Base-by-base conservation (phyloP, 1,140 invertebrate genomes). In the Caerostris darwini region DNA sequence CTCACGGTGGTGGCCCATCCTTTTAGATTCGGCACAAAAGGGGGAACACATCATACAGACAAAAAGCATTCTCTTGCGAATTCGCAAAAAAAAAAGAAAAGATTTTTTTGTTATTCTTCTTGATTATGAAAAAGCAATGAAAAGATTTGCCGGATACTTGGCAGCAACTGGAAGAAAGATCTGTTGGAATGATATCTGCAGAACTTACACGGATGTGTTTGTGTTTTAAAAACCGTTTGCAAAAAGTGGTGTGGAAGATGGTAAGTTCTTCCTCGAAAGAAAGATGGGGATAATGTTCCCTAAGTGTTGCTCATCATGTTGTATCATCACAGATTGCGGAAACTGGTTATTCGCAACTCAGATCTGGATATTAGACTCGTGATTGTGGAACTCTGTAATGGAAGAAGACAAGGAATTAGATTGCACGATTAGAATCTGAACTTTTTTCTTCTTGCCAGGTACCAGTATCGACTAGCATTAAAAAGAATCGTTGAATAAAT, bases 171-270 rank as follows among this genome's bases (percentile, higher is more conserved):
- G 14, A 34, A 83, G 81, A 7, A 57, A 83, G 53, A 83, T 83
- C 54, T 83, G 12, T 19, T 8, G 81, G 53, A n/a, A 58, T 85
- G 82, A 85, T 85, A 57, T 57, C 14, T 17, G 19, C 82, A 85
- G 19, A n/a, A 85, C 82, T 54, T 54, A 85, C 56, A 85, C 82
- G 82, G 57, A 85, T 85, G 82, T 85, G 57, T 85, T 85, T 56
- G 71, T 50, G 71, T 77, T 77, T 64, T 77, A 77, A 77, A 77
- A 77, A 77, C 7, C 71, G 71, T 77, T 77, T 77, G 71, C 71
- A 77, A 77, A 34, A 77, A 77, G 53, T 50, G 71, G 34, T 34
- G 53, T 34, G 53, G 71, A 77, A 50, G 34, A 50, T 53, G 34
- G 71, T 77, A 34, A 34, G 34, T 67, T 34, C 71, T 50, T 77